Base-by-base conservation (phyloP, 2,113 vertebrate genomes). In the Larimichthys crocea region DNA sequence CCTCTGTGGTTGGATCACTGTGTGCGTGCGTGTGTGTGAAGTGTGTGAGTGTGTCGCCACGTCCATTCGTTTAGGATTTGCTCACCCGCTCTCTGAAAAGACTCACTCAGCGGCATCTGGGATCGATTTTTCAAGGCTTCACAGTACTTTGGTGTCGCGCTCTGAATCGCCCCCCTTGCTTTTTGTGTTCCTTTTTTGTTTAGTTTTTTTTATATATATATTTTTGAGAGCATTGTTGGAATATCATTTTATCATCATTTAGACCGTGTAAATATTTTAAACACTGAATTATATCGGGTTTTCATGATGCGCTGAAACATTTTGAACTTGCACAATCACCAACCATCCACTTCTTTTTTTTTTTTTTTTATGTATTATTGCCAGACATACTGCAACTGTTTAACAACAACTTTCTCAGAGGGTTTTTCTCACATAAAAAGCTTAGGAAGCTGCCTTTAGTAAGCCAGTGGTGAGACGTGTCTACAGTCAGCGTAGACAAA, bases 261-360 rank as follows among this genome's bases (percentile, higher is more conserved):
- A 72, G 71, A 74, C 73, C 57, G 78, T 95, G 93, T 95, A 93
- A 87, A 94, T 93, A 94, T 90, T 93, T 90, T 91, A 92, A 91
- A 91, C 90, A 93, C 91, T 89, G 89, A 94, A 90, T 50, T 72
- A 71, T 81, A 50, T 79, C 42, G 76, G 79, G 87, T 84, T 92
- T 84, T 90, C 91, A 83, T 84, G 67, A 89, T 63, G 82, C 68
- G 86, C 86, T 88, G 84, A 93, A 75, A 82, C 31, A 29, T 90
- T 90, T 83, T 86, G 80, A 87, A 91, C 79, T 93, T 94, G 92
- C 93, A 94, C 94, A 92, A 89, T 93, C 92, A 84, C 81, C 88
- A 88, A 79, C 74, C 73, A 84, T 84, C 86, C 88, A 80, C 56
- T 59, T 26, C 31, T 78, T 59, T 10, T 53, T 61, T 59, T 29